Percentiles rank a stretch among this genome's conserved stretches.
phyloP scores from a whole-genome alignment of 2,888 invertebrate species.

The Idaea straminata region DNA sequence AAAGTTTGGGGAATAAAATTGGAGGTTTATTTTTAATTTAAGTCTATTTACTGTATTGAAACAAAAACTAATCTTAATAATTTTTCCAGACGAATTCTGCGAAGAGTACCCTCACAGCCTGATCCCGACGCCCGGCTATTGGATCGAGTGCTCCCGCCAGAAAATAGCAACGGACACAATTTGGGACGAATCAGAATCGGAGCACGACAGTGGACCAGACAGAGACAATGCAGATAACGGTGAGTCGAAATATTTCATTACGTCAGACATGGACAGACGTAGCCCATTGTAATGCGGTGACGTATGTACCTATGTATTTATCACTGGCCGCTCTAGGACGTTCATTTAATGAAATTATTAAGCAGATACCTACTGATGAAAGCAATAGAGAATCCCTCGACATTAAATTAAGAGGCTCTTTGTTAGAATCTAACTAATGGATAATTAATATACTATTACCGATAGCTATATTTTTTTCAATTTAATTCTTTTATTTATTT shows the following conservation, averaged over 20 bases:
- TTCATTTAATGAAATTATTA: neutral
- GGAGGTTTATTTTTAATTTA: no score
- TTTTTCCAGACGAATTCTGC: conserved; percentile 92
- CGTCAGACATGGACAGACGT: conserved; percentile 13
- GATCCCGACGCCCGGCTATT: conserved; percentile 95
- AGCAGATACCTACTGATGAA: no score
- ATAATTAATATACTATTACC: no score
- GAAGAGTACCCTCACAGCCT: conserved; percentile 95
- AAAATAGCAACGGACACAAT: conserved; percentile 91
- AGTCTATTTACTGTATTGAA: neutral
- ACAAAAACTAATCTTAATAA: conserved; percentile 4
- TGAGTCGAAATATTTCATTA: conserved; percentile 38
- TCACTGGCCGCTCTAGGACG: neutral
- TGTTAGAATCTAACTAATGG: no score
- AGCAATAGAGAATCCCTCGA: no score
- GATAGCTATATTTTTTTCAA: no score
- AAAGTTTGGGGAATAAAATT: no score
- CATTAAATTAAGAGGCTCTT: no score
- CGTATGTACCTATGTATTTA: neutral
- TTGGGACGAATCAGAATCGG: conserved; percentile 93
- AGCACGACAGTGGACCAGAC: conserved; percentile 84
- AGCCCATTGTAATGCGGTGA: neutral
- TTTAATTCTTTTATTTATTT: no score
- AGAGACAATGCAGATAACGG: conserved; percentile 69
- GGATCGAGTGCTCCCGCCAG: conserved; percentile 97